Evolutionary conservation across 2,888 invertebrate genomes (phyloP), one percentile per base, ranked within the genome.

Genomic region (Hecatera dysodea): DNA sequence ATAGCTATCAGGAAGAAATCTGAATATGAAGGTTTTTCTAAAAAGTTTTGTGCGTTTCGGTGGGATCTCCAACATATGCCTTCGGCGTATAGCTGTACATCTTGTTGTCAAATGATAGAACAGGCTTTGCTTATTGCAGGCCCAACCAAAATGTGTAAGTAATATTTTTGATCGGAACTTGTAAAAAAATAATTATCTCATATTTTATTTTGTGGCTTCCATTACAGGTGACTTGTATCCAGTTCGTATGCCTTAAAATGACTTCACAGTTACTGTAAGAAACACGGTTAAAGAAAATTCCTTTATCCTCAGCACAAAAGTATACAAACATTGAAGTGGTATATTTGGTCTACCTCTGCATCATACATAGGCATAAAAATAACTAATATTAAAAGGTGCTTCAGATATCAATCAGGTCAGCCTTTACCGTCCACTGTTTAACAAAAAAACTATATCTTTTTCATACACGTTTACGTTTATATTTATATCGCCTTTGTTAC

Each of bases 401-500:
- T 64, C 53, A 42, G 55, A 72, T 55, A 72, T 24, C 46, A 29
- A 63, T 64, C 27, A 46, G 39, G 42, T 27, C 48, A 65, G n/a
- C 19, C 24, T 64, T 64, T 39, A 8, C 3, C 9, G n/a, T 15
- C 22, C 27, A 12, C 27, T 22, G 15, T 19, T 2, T 19, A 6
- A 50, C 11, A 56, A 67, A 65, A 19, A 33, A 19, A 33, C 12
- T 65, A 56, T 27, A 17, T 66, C 12, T 59, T 53, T 48, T 55
- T 55, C 24, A 53, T 39, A 44, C 57, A 71, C 29, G 44, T 36
- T 24, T 46, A 24, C 46, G 19, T 57, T 46, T 11, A 67, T 11
- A 12, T 57, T 52, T 17, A 74, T 8, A 12, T 52, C n/a, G 15
- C 12, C 53, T 75, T 75, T 75, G 53, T 60, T 19, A 55, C 12